These are phyloP conservation scores for Limnephilus rhombicus DNA, from an alignment of 2,888 invertebrate species.

Conservation along the genomic window DNA sequence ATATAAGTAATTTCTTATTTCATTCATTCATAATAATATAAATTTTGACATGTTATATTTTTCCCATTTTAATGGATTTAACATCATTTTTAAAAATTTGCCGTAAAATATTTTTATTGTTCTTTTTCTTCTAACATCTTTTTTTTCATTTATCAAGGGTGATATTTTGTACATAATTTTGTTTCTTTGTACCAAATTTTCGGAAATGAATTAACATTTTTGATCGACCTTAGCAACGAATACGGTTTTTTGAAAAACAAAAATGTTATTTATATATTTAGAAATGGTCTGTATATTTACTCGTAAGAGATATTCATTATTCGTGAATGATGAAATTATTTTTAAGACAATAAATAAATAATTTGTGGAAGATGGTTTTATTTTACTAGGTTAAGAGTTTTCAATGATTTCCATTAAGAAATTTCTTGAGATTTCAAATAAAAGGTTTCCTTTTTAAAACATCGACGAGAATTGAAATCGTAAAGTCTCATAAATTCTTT, in stretches of 20 bases:
- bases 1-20: not conserved
- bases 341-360: not conserved
- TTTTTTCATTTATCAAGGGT: not conserved
- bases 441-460: not conserved
- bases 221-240: constrained; percentile 8
- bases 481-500: not conserved
- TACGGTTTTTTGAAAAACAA: not conserved
- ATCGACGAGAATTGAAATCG: not conserved
- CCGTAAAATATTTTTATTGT: not conserved
- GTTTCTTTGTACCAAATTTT: not conserved
- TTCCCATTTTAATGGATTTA: not conserved
- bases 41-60: not conserved
- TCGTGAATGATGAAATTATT: constrained; percentile 11
- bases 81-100: no score
- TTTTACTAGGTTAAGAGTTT: not conserved
- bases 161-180: not conserved
- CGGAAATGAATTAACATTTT: not conserved
- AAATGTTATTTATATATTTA: not conserved
- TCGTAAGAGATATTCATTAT: not conserved
- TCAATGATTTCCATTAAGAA: not conserved
- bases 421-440: not conserved
- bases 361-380: not conserved
- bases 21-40: no score
- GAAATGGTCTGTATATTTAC: constrained; percentile 20
- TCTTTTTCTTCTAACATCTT: not conserved